phyloP scores from a whole-genome alignment of 2,888 invertebrate genomes.

The Callosobruchus maculatus region DNA sequence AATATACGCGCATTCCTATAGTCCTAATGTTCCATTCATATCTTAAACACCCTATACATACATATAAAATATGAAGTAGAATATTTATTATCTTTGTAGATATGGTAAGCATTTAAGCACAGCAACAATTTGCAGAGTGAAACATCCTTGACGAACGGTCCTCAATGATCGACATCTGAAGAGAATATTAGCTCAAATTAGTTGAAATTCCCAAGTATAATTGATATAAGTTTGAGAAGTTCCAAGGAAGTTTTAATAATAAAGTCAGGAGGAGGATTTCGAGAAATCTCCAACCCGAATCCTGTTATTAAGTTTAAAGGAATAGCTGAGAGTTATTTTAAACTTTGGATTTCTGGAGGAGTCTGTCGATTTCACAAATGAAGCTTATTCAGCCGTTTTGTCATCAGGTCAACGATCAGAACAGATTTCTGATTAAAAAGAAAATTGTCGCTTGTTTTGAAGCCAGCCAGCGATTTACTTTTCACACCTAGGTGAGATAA shows the following conservation, averaged over 20 bases:
- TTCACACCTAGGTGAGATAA: too few species aligned
- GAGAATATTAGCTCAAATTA: slow-evolving; percentile 19
- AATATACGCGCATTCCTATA: too few species aligned
- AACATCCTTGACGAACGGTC: neutral
- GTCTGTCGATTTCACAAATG: slow-evolving; percentile 2
- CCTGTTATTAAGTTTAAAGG: slow-evolving; percentile 23
- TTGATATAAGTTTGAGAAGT: slow-evolving; percentile 26
- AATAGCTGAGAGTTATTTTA: slow-evolving; percentile 24
- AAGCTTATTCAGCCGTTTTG: slow-evolving; percentile 3
- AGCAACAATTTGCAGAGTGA: neutral
- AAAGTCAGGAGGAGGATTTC: slow-evolving; percentile 17
- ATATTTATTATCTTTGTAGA: too few species aligned
- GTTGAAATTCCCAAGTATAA: slow-evolving; percentile 20
- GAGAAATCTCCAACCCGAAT: slow-evolving; percentile 15
- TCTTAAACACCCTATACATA: too few species aligned
- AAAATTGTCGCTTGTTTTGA: too few species aligned
- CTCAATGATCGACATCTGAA: neutral
- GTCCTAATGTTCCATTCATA: too few species aligned
- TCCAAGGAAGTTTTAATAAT: slow-evolving; percentile 20
- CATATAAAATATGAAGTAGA: too few species aligned
- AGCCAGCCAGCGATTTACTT: too few species aligned
- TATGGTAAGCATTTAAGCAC: too few species aligned
- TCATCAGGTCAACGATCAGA: neutral
- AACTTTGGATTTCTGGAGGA: slow-evolving; percentile 24
- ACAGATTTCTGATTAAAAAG: neutral